These are phyloP conservation scores for Leptopilina myrica DNA, from an alignment of 2,888 invertebrate species.

Conservation along the genomic window DNA sequence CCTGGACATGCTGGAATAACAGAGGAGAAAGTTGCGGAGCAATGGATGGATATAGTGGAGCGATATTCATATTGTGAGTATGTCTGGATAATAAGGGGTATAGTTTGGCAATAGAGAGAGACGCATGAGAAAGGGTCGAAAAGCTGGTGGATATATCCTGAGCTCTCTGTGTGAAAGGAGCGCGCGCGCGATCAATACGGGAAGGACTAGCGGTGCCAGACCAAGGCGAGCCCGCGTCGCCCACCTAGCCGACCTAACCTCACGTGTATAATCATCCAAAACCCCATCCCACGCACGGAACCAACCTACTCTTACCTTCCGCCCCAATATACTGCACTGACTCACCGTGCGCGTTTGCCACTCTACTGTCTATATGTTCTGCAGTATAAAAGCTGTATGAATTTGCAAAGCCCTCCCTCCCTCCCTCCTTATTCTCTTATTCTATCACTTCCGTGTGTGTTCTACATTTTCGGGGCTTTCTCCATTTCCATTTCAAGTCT, in stretches of 20 bases:
- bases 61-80: too few species aligned
- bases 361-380: too few species aligned
- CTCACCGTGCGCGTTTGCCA: slow-evolving; percentile 56
- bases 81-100: slow-evolving; percentile 14
- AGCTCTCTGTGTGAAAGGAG: slow-evolving; percentile 66
- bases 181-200: slow-evolving; percentile 73
- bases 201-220: slow-evolving; percentile 76
- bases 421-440: too few species aligned
- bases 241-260: slow-evolving; percentile 70
- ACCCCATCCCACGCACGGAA: slow-evolving; percentile 62
- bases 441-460: not conserved
- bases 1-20: not conserved
- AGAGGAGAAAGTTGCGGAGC: not conserved
- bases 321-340: slow-evolving; percentile 61
- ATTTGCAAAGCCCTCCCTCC: slow-evolving; percentile 39
- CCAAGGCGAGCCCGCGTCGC: slow-evolving; percentile 72
- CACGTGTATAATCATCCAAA: slow-evolving; percentile 65
- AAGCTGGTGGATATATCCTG: slow-evolving; percentile 67
- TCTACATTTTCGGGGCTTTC: not conserved
- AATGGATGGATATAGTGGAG: slow-evolving; percentile 5
- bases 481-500: not conserved
- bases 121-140: slow-evolving; percentile 65
- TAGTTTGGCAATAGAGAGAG: slow-evolving; percentile 23
- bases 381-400: too few species aligned
- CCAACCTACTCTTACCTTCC: slow-evolving; percentile 64